Conservation (phyloP, 64 coral and sea anemone species). For the Porites lutea region DNA sequence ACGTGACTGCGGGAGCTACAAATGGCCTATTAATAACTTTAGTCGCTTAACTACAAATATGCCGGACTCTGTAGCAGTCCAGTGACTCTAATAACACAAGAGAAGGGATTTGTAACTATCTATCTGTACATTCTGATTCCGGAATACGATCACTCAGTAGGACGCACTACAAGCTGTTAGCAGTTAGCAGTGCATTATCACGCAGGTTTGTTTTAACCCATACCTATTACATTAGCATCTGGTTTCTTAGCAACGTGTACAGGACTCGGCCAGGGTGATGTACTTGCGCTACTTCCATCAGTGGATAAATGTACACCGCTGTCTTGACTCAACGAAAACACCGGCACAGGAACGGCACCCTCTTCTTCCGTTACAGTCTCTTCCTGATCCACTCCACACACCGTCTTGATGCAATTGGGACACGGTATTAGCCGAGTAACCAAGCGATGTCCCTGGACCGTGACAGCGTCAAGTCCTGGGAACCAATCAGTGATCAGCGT, state of each 20-base stretch:
- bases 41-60: too few species aligned
- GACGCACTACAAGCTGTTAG: too few species aligned
- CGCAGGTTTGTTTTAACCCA: background rate
- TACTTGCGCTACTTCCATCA: slow-evolving; percentile 81
- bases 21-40: too few species aligned
- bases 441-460: slow-evolving; percentile 90
- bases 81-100: too few species aligned
- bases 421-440: slow-evolving; percentile 92
- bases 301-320: slow-evolving; percentile 73
- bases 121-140: too few species aligned
- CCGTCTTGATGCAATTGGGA: slow-evolving; percentile 81
- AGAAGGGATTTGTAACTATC: too few species aligned
- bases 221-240: slow-evolving; percentile 14
- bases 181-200: too few species aligned
- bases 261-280: slow-evolving; percentile 92
- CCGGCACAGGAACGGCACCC: background rate
- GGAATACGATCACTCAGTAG: too few species aligned
- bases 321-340: slow-evolving; percentile 24
- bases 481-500: slow-evolving; percentile 97
- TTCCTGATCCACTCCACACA: slow-evolving; percentile 63
- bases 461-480: slow-evolving; percentile 96
- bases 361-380: background rate
- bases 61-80: too few species aligned
- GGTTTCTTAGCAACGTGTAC: slow-evolving; percentile 66
- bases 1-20: too few species aligned